Percentiles rank a stretch among this genome's conserved stretches.
These are phyloP conservation scores for Nebria salina DNA, from an alignment of 2,888 invertebrate species.

Conservation along the genomic window DNA sequence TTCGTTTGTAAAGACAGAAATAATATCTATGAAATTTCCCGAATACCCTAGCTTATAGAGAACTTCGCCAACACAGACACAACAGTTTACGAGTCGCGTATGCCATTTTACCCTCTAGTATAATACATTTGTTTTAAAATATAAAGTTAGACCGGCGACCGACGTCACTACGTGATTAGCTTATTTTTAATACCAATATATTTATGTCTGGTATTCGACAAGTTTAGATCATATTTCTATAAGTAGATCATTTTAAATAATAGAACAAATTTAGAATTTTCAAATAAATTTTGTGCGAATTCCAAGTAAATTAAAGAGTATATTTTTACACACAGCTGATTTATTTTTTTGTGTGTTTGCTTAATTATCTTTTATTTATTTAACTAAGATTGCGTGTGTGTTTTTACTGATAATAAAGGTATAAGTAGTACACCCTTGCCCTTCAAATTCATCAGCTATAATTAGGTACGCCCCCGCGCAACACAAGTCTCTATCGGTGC, in stretches of 20 bases:
- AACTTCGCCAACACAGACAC: conserved; percentile 8
- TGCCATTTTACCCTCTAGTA: too few species aligned
- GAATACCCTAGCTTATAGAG: neutral
- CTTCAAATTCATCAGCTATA: conserved; percentile 36
- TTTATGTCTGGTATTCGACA: neutral
- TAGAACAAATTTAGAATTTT: neutral
- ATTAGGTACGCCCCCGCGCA: conserved; percentile 31
- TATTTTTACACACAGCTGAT: neutral
- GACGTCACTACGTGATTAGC: too few species aligned
- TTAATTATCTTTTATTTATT: neutral
- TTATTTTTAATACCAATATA: neutral
- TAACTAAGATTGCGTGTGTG: neutral
- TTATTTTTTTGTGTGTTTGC: neutral
- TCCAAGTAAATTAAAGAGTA: neutral
- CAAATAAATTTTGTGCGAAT: neutral
- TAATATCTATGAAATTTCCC: conserved; percentile 3
- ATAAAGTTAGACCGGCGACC: too few species aligned
- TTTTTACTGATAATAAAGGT: neutral
- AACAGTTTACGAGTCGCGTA: neutral
- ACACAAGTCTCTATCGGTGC: conserved; percentile 14
- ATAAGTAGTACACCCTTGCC: conserved; percentile 35
- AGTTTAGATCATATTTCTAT: neutral
- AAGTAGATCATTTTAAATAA: neutral
- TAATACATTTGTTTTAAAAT: too few species aligned
- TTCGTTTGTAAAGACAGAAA: neutral